Base-by-base conservation (phyloP, 2,113 vertebrate species). In the Eurystomus gularis region DNA sequence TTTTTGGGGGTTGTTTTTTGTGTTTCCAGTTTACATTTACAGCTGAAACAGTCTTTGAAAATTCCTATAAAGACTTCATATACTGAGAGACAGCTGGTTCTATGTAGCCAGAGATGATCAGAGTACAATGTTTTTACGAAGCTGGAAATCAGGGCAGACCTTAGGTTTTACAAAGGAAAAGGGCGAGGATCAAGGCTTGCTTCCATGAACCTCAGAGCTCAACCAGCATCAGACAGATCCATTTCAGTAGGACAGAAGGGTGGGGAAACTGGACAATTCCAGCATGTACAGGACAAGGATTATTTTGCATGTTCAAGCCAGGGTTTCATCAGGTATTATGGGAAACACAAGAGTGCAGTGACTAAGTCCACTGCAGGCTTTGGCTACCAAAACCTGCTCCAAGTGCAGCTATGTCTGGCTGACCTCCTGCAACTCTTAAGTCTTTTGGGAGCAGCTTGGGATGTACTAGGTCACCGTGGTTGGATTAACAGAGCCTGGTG, bases 1-100 rank as follows among this genome's bases (percentile, higher is more conserved):
- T 88, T 96, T 88, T 75, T 3, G 39, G 48, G 49, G 46, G 6
- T 31, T 90, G 85, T 18, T 91, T 84, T 96, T 88, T 94, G 80
- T 88, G 49, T 82, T 96, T 97, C 77, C 78, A 85, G 93, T 87
- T 96, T 84, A 91, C 76, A 77, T 81, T 89, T 86, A 96, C 73
- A 94, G 88, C 86, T 77, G 73, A 97, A 97, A 88, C 39, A 92
- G 66, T 35, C 87, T 97, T 97, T 97, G 93, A 96, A 97, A 97
- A 94, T 90, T 80, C 81, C 78, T 93, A 46, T 94, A 78, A 96
- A 94, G 83, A 40, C 72, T 91, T 93, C 71, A 88, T 25, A 29
- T 40, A 90, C 89, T 85, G 96, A 96, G 66, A 97, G 77, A 95
- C 86, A 94, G 93, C 90, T 96, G 93, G 35, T 84, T 95, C 93